Base-by-base conservation (phyloP, 2,888 invertebrate species). In the Conistra vaccinii region DNA sequence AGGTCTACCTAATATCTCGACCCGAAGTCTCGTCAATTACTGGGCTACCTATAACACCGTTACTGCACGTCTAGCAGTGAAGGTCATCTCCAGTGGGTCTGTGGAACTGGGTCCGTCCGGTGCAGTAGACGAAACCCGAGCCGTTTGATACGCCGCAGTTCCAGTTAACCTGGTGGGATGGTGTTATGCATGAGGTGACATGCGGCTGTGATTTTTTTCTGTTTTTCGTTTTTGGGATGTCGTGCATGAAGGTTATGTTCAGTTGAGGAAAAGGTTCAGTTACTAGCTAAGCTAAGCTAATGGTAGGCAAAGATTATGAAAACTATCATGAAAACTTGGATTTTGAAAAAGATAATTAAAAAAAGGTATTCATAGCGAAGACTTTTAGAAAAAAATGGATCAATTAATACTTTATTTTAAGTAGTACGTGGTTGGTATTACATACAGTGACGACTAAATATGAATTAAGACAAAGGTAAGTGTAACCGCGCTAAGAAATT, bases 121-220 rank as follows among this genome's bases (percentile, higher is more conserved):
- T 91, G 90, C 92, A 91, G 93, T 92, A 91, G 92, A 92, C 91
- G 95, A 91, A 95, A 95, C 90, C 87, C 79, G 91, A 94, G 88
- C 85, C 79, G 85, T 88, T 88, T 88, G 87, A 89, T 90, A 90
- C 85, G 85, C 90, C 92, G 86, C 69, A 53, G 81, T 93, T 91
- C 91, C 91, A 91, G 85, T 83, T 88, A 90, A 89, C 86, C 85
- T 81, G 87, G 87, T 82, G 80, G 89, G 89, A 92, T 69, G 88
- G 87, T 23, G 72, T 83, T 83, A 91, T 90, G 87, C 87, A 78
- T 62, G 42, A 89, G 6, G 45, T 48, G 57, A 58, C 9, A 26
- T 42, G 26, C 20, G 2, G 26, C 35, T 14, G 14, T 0, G 2
- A 9, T 45, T 48, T 35, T 14, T 23, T 48, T 39, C 20, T 9